Evolutionary conservation across 92 coral and sea anemone species (phyloP).

Genomic region (Porites rus): DNA sequence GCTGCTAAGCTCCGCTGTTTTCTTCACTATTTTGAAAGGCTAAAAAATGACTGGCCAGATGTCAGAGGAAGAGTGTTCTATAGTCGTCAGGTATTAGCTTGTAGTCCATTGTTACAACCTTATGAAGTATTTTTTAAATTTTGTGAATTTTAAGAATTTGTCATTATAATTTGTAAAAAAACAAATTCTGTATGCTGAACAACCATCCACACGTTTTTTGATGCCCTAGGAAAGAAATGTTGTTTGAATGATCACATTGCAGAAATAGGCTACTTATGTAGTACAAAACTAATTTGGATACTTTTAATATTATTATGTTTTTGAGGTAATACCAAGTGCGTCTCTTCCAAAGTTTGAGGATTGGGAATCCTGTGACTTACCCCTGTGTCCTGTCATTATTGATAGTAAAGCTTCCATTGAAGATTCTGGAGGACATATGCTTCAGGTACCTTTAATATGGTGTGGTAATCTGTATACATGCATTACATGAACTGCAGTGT

Average conservation of each 20-base stretch:
- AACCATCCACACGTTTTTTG: no score
- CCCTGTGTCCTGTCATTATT: conserved; percentile 79
- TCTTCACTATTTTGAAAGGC: conserved; percentile 81
- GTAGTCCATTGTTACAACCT: neutral
- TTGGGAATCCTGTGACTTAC: conserved; percentile 70
- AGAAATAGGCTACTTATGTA: no score
- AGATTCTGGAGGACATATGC: conserved; percentile 60
- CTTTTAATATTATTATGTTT: neutral
- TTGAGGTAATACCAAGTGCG: conserved; percentile 59
- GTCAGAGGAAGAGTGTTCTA: conserved; percentile 61
- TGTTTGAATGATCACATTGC: no score
- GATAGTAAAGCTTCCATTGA: conserved; percentile 65
- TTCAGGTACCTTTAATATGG: conserved; percentile 58
- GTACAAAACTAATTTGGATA: no score
- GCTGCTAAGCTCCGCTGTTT: conserved; percentile 77
- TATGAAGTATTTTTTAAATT: no score
- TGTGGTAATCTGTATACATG: neutral
- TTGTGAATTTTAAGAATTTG: no score
- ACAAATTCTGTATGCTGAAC: no score
- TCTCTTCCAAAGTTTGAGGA: conserved; percentile 67
- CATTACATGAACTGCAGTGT: no score
- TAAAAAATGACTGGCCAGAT: conserved; percentile 53
- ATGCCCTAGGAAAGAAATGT: no score
- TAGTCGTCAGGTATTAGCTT: conserved; percentile 62
- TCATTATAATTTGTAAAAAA: no score